Evolutionary conservation across 2,888 invertebrate genomes (phyloP), one percentile per base, ranked within the genome.

Genomic region (Campoletis raptor): DNA sequence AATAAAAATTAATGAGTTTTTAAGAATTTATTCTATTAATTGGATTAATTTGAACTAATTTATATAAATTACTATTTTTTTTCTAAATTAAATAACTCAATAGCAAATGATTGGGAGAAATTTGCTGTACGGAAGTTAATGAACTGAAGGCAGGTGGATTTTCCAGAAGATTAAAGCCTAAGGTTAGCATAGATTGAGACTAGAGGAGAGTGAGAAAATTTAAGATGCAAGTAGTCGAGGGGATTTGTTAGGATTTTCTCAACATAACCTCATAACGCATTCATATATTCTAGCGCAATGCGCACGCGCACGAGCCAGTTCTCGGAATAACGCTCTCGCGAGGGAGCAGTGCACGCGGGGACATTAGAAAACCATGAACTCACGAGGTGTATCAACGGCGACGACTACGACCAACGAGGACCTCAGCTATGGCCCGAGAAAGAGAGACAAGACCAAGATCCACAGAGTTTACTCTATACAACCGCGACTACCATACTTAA

Each of bases 261-360:
- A 18, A 21, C 40, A 88, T 86, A 85, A 86, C 87, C 90, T 91
- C 91, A 91, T 91, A 90, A 91, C 89, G 85, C 89, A 91, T 91
- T 91, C 91, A 91, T 91, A 90, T 91, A 91, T 91, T 91, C 91
- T 89, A 89, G 86, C 87, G 89, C 54, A 70, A 72, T 67, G 57
- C 67, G 77, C 78, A 70, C 78, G 83, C 83, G 80, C 64, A 48
- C 70, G 70, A 30, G 72, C 72, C 61, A 85, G 76, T 86, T 86
- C 83, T 79, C 72, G 86, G 86, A 86, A 86, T 83, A 83, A 81
- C 72, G 82, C 45, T 66, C 66, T 70, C 69, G 77, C 77, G 78
- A 57, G 72, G 48, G 76, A 70, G 72, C 83, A 78, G 37, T 42
- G 74, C 81, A 73, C 73, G 64, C 61, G 61, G 61, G 76, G 67